phyloP scores from a whole-genome alignment of 1,140 invertebrate species.

The Rhizoglyphus robini region DNA sequence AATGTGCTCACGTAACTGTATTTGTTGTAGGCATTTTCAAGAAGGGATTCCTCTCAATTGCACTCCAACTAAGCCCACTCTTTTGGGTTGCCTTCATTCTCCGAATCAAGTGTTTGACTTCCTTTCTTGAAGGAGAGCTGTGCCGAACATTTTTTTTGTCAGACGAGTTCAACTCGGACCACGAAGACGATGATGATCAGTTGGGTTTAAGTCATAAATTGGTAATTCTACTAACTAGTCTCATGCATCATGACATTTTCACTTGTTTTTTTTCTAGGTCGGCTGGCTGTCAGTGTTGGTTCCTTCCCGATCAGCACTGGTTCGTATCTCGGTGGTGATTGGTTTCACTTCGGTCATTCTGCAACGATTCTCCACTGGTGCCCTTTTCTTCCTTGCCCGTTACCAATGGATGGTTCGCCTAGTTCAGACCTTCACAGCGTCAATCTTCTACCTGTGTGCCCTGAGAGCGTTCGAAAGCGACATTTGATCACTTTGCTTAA shows the following conservation, averaged over 20 bases:
- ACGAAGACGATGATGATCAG: background rate
- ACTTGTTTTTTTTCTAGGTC: background rate
- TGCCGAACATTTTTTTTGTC: background rate
- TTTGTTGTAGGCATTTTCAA: background rate
- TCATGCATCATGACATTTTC: background rate
- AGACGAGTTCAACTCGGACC: background rate
- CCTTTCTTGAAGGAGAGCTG: constrained; percentile 9
- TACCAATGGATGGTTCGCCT: constrained; percentile 11
- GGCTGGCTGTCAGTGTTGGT: background rate
- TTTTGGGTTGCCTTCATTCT: constrained; percentile 8
- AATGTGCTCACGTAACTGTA: background rate
- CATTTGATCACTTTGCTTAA: background rate
- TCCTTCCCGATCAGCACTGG: background rate
- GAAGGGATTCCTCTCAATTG: constrained; percentile 6
- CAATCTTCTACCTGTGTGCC: constrained; percentile 3
- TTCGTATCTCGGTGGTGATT: background rate
- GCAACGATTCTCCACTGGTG: background rate
- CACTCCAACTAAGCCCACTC: constrained; percentile 3
- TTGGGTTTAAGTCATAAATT: background rate
- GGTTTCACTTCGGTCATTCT: background rate
- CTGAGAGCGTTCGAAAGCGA: background rate
- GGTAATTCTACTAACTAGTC: background rate
- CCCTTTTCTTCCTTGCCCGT: background rate
- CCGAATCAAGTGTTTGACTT: constrained; percentile 6
- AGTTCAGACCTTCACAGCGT: background rate